phyloP scores from a whole-genome alignment of 2,888 invertebrate genomes.

The Hymenopus coronatus region DNA sequence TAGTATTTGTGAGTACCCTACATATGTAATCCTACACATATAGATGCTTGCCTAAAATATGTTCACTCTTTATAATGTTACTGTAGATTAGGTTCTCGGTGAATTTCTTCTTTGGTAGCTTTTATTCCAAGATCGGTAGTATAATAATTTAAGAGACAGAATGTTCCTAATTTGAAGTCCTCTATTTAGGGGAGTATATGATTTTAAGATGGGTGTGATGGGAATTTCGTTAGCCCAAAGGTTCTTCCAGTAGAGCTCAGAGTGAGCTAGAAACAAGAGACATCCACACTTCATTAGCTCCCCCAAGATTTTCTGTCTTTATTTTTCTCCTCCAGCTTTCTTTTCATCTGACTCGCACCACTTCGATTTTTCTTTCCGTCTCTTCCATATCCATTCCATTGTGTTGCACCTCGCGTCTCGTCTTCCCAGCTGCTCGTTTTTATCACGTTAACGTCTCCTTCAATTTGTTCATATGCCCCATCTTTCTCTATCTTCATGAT shows the following conservation, averaged over 20 bases:
- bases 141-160: no score
- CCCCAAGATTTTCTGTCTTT: neutral
- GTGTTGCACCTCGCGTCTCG: neutral
- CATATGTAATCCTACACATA: no score
- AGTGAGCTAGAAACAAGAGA: neutral
- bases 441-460: neutral
- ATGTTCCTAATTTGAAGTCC: no score
- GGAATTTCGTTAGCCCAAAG: neutral
- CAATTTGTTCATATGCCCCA: neutral
- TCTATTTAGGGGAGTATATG: no score
- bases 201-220: neutral
- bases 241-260: neutral
- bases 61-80: no score
- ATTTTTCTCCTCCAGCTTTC: neutral
- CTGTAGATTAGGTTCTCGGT: no score
- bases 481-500: neutral
- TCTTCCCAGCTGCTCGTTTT: neutral
- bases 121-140: no score
- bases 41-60: no score
- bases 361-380: neutral
- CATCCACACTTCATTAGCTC: neutral
- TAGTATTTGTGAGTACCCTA: no score
- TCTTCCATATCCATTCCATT: neutral
- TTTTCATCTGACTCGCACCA: neutral
- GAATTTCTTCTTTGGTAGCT: no score